Percentiles rank a stretch among this genome's conserved stretches.
These are phyloP conservation scores for Thalpophila matura DNA, from an alignment of 2,888 invertebrate species.

Conservation along the genomic window DNA sequence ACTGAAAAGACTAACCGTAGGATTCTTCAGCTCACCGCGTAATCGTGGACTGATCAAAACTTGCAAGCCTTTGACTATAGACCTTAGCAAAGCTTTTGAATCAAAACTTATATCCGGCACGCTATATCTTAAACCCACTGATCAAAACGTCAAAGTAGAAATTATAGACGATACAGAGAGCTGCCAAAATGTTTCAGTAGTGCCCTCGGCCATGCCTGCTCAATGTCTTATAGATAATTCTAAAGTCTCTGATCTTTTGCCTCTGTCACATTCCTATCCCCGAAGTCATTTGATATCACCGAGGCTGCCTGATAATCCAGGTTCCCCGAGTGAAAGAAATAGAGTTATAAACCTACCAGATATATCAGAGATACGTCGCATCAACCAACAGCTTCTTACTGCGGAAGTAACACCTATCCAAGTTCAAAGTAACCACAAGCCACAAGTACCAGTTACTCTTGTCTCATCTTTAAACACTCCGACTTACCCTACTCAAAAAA, in stretches of 20 bases:
- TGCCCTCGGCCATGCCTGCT: conserved; percentile 73
- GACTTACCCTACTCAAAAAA: neutral
- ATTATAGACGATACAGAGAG: conserved; percentile 37
- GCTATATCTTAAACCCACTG: conserved; percentile 70
- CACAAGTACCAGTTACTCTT: conserved; percentile 49
- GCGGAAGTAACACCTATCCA: conserved; percentile 81
- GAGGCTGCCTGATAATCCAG: conserved; percentile 16
- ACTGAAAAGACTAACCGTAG: conserved; percentile 78
- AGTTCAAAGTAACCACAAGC: conserved; percentile 44
- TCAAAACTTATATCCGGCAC: conserved; percentile 76
- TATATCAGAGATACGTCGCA: conserved; percentile 75
- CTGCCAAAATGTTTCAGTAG: conserved; percentile 60
- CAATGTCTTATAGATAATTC: conserved; percentile 75
- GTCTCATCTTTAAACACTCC: conserved; percentile 7
- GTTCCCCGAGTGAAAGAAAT: conserved; percentile 68
- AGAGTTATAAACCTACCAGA: conserved; percentile 79
- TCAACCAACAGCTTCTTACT: conserved; percentile 79
- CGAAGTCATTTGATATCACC: conserved; percentile 1
- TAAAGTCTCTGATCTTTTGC: conserved; percentile 39
- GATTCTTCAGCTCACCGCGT: conserved; percentile 77
- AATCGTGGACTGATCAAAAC: conserved; percentile 77
- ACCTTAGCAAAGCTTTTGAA: conserved; percentile 83
- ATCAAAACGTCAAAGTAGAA: conserved; percentile 33
- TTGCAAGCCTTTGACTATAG: conserved; percentile 83
- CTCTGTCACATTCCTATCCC: too few species aligned